Conservation (phyloP, 2,888 invertebrate genomes). For the Saturnia japonica region DNA sequence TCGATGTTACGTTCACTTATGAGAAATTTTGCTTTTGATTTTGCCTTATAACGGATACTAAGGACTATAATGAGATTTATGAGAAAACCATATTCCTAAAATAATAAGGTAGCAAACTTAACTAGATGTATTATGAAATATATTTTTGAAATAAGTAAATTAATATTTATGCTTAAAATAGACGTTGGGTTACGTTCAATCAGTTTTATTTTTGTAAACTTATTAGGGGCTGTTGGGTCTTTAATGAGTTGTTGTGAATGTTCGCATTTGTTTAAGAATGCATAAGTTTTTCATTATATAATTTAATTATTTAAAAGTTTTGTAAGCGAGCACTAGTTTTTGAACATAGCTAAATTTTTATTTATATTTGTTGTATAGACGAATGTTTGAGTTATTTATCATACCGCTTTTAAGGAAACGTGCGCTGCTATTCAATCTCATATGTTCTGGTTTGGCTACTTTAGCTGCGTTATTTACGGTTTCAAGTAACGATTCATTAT, state of each 20-base stretch:
- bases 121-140: neutral
- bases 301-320: constrained; percentile 20
- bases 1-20: neutral
- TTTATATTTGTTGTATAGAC: constrained; percentile 19
- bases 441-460: neutral
- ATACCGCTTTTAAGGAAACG: neutral
- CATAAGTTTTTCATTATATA: constrained; percentile 55
- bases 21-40: neutral
- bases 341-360: constrained; percentile 1
- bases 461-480: neutral
- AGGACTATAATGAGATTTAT: neutral
- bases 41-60: neutral
- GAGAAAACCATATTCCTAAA: neutral
- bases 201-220: constrained; percentile 66
- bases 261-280: constrained; percentile 78
- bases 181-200: constrained; percentile 68
- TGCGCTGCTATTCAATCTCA: neutral
- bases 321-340: neutral
- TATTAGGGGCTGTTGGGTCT: constrained; percentile 51
- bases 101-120: neutral
- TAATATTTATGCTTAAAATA: constrained; percentile 13
- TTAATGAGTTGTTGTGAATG: constrained; percentile 55
- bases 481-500: neutral
- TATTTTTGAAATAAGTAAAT: neutral
- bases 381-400: neutral